Evolutionary conservation across 1,140 invertebrate species (phyloP).

Genomic region (Bombus cullumanus): DNA sequence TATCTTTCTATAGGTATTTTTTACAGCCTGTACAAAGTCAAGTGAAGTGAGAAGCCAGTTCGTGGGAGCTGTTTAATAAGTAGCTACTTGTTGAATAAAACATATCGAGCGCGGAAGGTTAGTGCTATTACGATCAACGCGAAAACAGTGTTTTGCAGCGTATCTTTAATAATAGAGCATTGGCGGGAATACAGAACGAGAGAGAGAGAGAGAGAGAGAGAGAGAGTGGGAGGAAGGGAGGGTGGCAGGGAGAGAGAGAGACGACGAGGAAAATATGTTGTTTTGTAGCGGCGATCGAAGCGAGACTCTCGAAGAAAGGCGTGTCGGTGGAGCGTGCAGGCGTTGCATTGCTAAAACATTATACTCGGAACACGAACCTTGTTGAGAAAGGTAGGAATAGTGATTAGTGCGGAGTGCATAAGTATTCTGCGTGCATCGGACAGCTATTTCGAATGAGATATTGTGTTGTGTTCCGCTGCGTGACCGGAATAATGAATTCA

Average conservation of each 20-base stretch:
- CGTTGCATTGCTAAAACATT: constrained; percentile 48
- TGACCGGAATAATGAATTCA: constrained; percentile 36
- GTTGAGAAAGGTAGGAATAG: constrained; percentile 44
- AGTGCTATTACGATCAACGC: background rate
- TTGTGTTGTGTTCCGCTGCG: constrained; percentile 47
- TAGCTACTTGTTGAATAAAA: background rate
- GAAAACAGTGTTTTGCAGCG: background rate
- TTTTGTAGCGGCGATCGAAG: constrained; percentile 10
- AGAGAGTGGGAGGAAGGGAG: rapidly evolving
- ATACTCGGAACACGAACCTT: constrained; percentile 39
- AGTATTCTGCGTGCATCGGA: constrained; percentile 40
- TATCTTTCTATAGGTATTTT: background rate
- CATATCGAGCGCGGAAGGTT: background rate
- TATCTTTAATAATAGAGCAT: constrained; percentile 14
- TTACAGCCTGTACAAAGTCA: background rate
- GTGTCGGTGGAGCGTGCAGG: constrained; percentile 54
- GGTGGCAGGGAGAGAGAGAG: background rate
- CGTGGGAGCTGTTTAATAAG: background rate
- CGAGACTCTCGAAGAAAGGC: constrained; percentile 57
- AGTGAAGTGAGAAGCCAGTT: background rate
- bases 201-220: background rate
- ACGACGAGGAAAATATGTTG: background rate
- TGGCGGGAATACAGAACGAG: background rate
- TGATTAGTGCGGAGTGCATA: constrained; percentile 39
- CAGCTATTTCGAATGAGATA: constrained; percentile 46